Evolutionary conservation across 1,140 invertebrate genomes (phyloP).

Genomic region (Ceratitis capitata): DNA sequence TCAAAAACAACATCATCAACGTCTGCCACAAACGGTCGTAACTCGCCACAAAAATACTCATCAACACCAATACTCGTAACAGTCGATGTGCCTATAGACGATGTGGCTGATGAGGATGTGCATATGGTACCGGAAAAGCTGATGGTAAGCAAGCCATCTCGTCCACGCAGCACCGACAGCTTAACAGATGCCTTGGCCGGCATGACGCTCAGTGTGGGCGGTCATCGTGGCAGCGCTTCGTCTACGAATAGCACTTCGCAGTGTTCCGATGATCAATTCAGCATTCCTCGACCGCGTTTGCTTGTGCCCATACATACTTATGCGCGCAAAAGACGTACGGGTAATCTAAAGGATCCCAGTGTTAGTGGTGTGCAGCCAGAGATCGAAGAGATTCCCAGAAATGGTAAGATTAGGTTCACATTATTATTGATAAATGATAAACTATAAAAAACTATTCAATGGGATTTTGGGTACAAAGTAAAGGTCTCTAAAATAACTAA

Average conservation of each 20-base stretch:
- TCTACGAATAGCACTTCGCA: slow-evolving; percentile 20
- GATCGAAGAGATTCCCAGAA: background rate
- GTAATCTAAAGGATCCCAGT: slow-evolving; percentile 68
- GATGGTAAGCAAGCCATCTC: background rate
- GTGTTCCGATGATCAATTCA: slow-evolving; percentile 73
- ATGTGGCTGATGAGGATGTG: background rate
- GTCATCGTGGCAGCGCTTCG: slow-evolving; percentile 32
- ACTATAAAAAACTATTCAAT: no score
- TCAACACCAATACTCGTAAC: background rate
- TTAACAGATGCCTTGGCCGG: background rate
- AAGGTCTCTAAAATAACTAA: no score
- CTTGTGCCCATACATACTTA: slow-evolving; percentile 89
- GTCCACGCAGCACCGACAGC: background rate
- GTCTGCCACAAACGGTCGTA: background rate
- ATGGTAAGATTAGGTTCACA: slow-evolving; percentile 5
- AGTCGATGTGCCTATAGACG: background rate
- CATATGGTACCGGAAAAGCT: background rate
- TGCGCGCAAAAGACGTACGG: slow-evolving; percentile 80
- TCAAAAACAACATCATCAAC: no score
- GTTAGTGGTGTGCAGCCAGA: slow-evolving; percentile 28
- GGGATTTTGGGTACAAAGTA: no score
- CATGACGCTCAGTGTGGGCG: background rate
- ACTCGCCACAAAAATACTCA: background rate
- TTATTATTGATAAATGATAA: no score
- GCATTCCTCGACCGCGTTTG: slow-evolving; percentile 82